Evolutionary conservation across 1,140 invertebrate genomes (phyloP).

Genomic region (Phymorhynchus buccinoides): DNA sequence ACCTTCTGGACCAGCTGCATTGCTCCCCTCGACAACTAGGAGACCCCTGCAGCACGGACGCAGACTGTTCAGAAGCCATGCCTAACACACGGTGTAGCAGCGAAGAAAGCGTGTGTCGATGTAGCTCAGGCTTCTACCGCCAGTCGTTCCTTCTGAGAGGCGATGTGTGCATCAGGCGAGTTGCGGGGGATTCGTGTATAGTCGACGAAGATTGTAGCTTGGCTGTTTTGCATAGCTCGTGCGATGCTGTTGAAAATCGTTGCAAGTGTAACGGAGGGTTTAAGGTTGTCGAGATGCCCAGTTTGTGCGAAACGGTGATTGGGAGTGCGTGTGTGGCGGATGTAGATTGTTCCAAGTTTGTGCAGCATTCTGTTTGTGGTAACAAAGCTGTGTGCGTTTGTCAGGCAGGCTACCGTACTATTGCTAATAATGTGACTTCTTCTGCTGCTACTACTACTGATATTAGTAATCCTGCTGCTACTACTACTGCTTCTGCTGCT

Average conservation of each 20-base stretch:
- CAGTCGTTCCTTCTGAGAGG: too few species aligned
- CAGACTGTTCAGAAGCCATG: constrained; percentile 44
- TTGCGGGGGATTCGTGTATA: constrained; percentile 40
- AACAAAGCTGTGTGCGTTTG: not conserved
- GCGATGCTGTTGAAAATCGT: constrained; percentile 3
- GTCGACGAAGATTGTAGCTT: constrained; percentile 38
- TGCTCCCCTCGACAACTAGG: constrained; percentile 15
- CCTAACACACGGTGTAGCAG: constrained; percentile 37
- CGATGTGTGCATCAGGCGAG: constrained; percentile 25
- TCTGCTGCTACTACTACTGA: too few species aligned
- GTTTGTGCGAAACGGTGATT: constrained; percentile 8
- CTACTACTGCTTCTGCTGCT: too few species aligned
- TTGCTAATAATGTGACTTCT: too few species aligned
- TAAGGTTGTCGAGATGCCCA: not conserved
- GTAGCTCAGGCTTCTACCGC: constrained; percentile 30
- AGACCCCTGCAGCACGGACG: constrained; percentile 39
- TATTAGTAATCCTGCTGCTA: too few species aligned
- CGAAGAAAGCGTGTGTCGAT: constrained; percentile 26
- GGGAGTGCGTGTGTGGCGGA: constrained; percentile 42
- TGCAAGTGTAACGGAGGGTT: constrained; percentile 46
- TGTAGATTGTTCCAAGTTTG: constrained; percentile 43
- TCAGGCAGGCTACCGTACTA: not conserved
- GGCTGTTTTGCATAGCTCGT: constrained; percentile 42
- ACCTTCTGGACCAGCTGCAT: not conserved
- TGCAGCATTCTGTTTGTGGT: not conserved